Evolutionary conservation across 2,113 vertebrate genomes (phyloP).

Genomic region (Craseonycteris thonglongyai): DNA sequence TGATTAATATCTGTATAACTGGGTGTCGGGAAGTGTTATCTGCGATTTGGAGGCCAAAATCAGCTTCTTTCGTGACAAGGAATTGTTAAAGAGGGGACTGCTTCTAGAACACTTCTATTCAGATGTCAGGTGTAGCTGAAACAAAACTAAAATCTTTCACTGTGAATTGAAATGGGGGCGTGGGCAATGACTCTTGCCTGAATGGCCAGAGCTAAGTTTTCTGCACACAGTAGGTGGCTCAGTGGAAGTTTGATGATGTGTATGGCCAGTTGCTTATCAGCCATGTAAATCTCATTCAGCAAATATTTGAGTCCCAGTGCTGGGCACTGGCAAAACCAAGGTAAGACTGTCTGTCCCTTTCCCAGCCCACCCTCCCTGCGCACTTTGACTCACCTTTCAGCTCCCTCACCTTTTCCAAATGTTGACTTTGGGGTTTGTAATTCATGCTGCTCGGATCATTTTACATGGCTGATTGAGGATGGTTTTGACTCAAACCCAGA

Average conservation of each 20-base stretch:
- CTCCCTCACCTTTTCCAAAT: not conserved
- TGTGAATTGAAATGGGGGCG: not conserved
- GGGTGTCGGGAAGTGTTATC: not conserved
- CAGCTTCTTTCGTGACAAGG: not conserved
- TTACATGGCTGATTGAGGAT: not conserved
- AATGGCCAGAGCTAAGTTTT: not conserved
- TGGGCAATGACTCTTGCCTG: not conserved
- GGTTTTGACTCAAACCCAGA: not conserved
- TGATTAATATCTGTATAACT: not conserved
- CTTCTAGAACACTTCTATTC: not conserved
- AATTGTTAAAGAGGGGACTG: not conserved
- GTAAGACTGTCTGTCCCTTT: not conserved
- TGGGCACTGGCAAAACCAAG: not conserved
- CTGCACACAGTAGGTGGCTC: not conserved
- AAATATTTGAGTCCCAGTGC: not conserved
- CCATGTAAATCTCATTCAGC: not conserved
- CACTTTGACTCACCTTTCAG: not conserved
- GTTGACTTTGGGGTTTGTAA: constrained; percentile 3
- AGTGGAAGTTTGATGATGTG: not conserved
- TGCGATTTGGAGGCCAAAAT: not conserved
- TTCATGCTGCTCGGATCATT: not conserved
- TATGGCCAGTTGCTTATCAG: not conserved
- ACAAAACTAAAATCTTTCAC: not conserved
- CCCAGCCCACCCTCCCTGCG: not conserved
- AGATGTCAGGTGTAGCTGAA: not conserved